Percentiles rank a stretch among this genome's conserved stretches.
phyloP scores from a whole-genome alignment of 1,140 invertebrate genomes.

The Steinernema feltiae region DNA sequence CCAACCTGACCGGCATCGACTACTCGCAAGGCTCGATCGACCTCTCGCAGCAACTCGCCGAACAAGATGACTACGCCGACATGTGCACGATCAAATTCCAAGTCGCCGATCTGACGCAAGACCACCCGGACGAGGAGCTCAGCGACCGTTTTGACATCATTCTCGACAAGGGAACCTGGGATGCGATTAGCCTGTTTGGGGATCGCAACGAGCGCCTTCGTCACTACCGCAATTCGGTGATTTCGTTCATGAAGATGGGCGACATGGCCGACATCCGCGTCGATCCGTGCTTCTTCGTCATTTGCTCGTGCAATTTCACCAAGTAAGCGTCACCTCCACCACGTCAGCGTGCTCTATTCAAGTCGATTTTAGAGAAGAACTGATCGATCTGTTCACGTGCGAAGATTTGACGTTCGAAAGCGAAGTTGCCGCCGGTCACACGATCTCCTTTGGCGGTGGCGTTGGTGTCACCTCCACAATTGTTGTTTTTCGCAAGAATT shows the following conservation, averaged over 20 bases:
- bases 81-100: constrained; percentile 52
- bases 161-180: constrained; percentile 84
- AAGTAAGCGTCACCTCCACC: constrained; percentile 61
- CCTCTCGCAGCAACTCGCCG: constrained; percentile 19
- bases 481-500: constrained; percentile 21
- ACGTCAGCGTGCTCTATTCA: not conserved
- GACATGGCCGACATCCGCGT: constrained; percentile 65
- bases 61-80: constrained; percentile 32
- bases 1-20: constrained; percentile 68
- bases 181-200: constrained; percentile 73
- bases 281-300: constrained; percentile 69
- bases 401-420: constrained; percentile 18
- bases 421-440: constrained; percentile 23
- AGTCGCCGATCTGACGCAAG: constrained; percentile 64
- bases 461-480: constrained; percentile 30
- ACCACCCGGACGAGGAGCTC: constrained; percentile 31
- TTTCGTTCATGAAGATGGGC: constrained; percentile 13
- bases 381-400: constrained; percentile 68
- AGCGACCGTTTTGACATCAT: constrained; percentile 62
- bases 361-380: constrained; percentile 63
- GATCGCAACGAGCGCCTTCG: constrained; percentile 56
- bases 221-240: constrained; percentile 28
- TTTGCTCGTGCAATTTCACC: constrained; percentile 92
- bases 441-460: constrained; percentile 26
- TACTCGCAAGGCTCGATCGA: constrained; percentile 15